Percentiles rank a stretch among this genome's conserved stretches.
Conservation (phyloP, 2,888 invertebrate genomes). For the Drosophila anomalata region DNA sequence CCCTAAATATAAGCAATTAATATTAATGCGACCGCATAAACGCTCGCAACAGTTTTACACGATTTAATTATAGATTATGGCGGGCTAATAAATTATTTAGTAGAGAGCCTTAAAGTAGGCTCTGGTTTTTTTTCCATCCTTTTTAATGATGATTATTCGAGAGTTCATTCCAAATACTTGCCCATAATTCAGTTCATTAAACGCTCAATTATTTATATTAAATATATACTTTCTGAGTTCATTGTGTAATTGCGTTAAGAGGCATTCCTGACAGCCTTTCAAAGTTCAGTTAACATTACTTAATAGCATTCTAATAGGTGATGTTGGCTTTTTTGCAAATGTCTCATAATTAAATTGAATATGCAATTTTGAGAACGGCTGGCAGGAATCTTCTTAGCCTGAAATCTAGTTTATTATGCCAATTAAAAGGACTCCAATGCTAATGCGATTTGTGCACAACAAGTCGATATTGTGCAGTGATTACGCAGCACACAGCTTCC, state of each 20-base stretch:
- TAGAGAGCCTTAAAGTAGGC: background rate
- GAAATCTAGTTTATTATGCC: conserved; percentile 37
- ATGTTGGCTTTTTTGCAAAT: background rate
- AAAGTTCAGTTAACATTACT: background rate
- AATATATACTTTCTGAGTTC: background rate
- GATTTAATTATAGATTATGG: conserved; percentile 76
- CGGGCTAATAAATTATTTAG: conserved; percentile 36
- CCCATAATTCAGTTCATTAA: background rate
- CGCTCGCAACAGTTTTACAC: conserved; percentile 52
- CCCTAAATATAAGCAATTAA: conserved; percentile 70
- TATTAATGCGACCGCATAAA: conserved; percentile 68
- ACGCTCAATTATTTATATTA: background rate
- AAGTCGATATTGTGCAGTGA: conserved; percentile 46
- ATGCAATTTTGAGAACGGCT: background rate
- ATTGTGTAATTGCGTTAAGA: background rate
- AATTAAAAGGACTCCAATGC: conserved; percentile 57
- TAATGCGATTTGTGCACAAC: conserved; percentile 57
- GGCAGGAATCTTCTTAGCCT: background rate
- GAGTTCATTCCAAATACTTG: background rate
- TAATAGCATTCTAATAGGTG: background rate
- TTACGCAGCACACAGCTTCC: conserved; percentile 37
- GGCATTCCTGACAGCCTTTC: background rate
- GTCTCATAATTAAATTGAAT: conserved; percentile 6
- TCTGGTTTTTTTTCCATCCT: background rate
- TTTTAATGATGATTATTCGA: background rate